Base-by-base conservation (phyloP, 2,113 vertebrate genomes). In the Isurus oxyrinchus region DNA sequence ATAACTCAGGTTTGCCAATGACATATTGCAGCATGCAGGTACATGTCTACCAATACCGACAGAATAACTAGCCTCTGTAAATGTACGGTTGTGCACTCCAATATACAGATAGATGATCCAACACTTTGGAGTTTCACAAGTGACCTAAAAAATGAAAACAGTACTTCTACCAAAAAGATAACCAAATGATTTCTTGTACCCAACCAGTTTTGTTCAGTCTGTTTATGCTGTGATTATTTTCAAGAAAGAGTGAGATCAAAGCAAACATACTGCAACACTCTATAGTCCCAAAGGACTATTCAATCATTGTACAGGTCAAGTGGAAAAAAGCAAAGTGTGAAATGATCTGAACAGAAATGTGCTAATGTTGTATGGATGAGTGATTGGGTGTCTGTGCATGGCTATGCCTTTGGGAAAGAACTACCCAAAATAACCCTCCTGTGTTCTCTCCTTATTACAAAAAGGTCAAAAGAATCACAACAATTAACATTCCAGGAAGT, bases 401-500 rank as follows among this genome's bases (percentile, higher is more conserved):
- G 66, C 44, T 72, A 27, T 35, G 94, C 94, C 94, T 69, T 95
- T 95, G 67, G 94, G 94, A 95, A 72, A 55, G 66, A 72, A 35
- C 49, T 95, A 95, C 49, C 66, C 44, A 95, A 66, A 72, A 67
- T 72, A 72, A 49, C 94, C 44, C 94, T 95, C 94, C 49, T 10
- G 3, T 55, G 44, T 69, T 72, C 67, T 72, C 49, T 35, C 23
- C 94, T 72, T 72, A 72, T 95, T 95, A 72, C 44, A 31, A 76
- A 55, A 94, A 53, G 44, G 94, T 95, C 63, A 72, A 69, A 31
- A 72, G 94, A 72, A 69, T 55, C 66, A 95, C 23, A 5, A 55
- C 49, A 95, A 95, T 95, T 95, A 95, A 95, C 94, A 95, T 95
- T 95, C 94, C 94, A 95, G 94, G 94, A 72, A 95, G 14, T 95